These are phyloP conservation scores for Seira sanloemensis DNA, from an alignment of 2,888 invertebrate genomes.

Conservation along the genomic window DNA sequence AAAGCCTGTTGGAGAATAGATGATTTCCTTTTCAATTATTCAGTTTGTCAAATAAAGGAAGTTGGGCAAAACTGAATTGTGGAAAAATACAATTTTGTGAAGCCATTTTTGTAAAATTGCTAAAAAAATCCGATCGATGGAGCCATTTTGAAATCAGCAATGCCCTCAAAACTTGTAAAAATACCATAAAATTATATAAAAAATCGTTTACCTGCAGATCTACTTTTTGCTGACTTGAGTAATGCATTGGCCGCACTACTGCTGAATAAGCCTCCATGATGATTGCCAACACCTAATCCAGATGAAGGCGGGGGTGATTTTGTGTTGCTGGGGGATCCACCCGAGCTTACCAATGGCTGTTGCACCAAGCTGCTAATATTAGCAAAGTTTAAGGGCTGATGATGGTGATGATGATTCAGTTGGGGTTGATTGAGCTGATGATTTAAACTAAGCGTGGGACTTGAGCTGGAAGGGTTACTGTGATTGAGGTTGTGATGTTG, in stretches of 20 bases:
- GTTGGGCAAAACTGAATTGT: neutral
- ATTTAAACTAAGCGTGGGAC: constrained; percentile 66
- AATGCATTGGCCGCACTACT: constrained; percentile 51
- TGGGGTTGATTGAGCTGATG: constrained; percentile 62
- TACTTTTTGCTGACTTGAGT: constrained; percentile 52
- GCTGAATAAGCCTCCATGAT: constrained; percentile 41
- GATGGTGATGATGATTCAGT: constrained; percentile 47
- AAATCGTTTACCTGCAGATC: constrained; percentile 52
- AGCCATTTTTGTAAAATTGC: neutral
- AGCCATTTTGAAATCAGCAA: neutral
- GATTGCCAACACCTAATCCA: constrained; percentile 45
- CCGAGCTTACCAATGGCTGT: constrained; percentile 68
- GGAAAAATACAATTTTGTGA: neutral
- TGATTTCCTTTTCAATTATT: neutral
- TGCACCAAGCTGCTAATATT: constrained; percentile 71
- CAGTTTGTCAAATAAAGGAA: neutral
- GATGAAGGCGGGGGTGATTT: constrained; percentile 53
- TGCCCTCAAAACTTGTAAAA: neutral
- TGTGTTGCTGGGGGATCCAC: constrained; percentile 61
- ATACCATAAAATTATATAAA: neutral
- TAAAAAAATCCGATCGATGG: neutral
- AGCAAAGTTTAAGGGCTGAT: constrained; percentile 69
- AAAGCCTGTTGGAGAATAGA: neutral
- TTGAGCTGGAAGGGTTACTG: constrained; percentile 65
- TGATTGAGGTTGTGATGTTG: constrained; percentile 59